These are phyloP conservation scores for Xylota sylvarum DNA, from an alignment of 2,888 invertebrate genomes.

Conservation along the genomic window DNA sequence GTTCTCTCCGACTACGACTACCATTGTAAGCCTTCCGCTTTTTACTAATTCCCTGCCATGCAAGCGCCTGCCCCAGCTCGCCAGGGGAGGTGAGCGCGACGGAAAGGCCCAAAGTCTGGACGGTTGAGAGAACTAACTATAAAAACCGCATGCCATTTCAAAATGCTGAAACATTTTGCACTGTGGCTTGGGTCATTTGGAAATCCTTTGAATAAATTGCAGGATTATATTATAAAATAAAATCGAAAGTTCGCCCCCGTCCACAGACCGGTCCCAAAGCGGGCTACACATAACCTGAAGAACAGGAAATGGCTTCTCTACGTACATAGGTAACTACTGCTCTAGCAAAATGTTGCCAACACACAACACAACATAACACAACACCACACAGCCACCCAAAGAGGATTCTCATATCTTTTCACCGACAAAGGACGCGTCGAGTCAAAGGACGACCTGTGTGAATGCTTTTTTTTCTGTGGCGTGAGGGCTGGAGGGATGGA, in stretches of 20 bases:
- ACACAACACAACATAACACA: neutral
- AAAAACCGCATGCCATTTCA: conserved; percentile 64
- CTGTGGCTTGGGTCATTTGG: conserved; percentile 71
- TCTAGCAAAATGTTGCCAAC: neutral
- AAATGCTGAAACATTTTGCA: conserved; percentile 74
- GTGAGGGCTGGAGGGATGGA: neutral
- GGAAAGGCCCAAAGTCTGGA: neutral
- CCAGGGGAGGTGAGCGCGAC: too few species aligned
- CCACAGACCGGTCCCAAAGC: neutral
- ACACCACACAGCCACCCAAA: too few species aligned
- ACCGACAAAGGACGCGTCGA: neutral
- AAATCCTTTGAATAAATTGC: conserved; percentile 73
- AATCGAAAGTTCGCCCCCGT: conserved; percentile 62
- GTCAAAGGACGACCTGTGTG: conserved; percentile 52
- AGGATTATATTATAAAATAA: conserved; percentile 70
- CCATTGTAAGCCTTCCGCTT: conserved; percentile 56
- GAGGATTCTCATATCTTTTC: neutral
- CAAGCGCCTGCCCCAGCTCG: too few species aligned
- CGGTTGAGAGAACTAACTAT: conserved; percentile 13
- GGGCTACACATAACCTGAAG: conserved; percentile 2
- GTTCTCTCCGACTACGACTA: conserved; percentile 22
- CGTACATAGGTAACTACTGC: neutral
- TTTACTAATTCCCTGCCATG: conserved; percentile 53
- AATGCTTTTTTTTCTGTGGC: conserved; percentile 3
- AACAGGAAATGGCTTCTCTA: conserved; percentile 37